Base-by-base conservation (phyloP, 2,113 vertebrate species). In the Micronisus gabar region DNA sequence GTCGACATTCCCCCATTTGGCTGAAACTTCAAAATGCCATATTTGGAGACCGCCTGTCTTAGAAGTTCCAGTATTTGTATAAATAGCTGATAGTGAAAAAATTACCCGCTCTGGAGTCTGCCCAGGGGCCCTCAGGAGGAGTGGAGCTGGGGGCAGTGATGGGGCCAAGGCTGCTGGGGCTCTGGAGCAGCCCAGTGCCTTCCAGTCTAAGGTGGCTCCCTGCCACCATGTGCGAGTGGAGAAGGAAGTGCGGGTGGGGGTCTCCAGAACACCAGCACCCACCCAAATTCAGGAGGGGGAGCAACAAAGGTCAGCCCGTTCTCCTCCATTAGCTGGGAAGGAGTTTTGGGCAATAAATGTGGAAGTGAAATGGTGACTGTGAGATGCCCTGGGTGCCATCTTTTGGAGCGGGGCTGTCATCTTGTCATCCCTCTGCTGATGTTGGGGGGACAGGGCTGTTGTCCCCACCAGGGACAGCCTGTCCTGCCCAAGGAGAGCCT, bases 31-130 rank as follows among this genome's bases (percentile, higher is more conserved):
- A 85, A 86, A 91, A 79, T 29, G 68, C 93, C 78, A 34, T 90
- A 66, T 93, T 96, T 92, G 92, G 92, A 90, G 81, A 65, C 53
- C 0, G 70, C 13, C 73, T 30, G 36, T 48, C 78, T 94, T 79
- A 78, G 63, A 93, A 91, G 85, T 92, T 62, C 40, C 71, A 72
- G 40, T 56, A 40, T 94, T 87, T 90, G 95, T 90, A 85, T 93
- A 94, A 97, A 93, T 68, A 91, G 80, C 90, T 70, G 94, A 95
- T 88, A 91, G 95, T 20, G 66, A 82, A 85, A 93, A 88, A 87
- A 67, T 48, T 26, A 75, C 68, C 92, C 47, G 0, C n/a, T 45
- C 65, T 47, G 92, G 71, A 90, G 53, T 7, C 71, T 73, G 80
- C 63, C 55, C 80, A 53, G 86, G 58, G 65, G 45, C 67, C 56